Evolutionary conservation across 2,797 vertebrate genomes (phyloP), one percentile per base, ranked within the genome.

Genomic region (Enteromius fasciolatus): DNA sequence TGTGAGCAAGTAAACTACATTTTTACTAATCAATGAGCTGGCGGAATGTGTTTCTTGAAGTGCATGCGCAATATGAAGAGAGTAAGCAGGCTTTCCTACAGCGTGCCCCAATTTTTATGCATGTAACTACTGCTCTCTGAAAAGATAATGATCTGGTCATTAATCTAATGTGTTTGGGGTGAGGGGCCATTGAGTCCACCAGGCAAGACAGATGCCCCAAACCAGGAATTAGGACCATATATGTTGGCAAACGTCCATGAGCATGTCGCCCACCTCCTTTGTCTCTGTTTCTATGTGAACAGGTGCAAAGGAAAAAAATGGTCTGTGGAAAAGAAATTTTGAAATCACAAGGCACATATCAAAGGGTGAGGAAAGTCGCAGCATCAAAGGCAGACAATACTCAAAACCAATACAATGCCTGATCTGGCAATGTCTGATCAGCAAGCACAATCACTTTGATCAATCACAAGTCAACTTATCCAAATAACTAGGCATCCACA

Each of bases 81-180:
- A 44, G 41, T 44, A 44, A 12, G 33, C 9, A 9, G 72, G 75
- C 14, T 48, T 57, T 57, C 59, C 28, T 68, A 80, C 61, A 72
- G 28, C 36, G 36, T 67, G 10, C 39, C 54, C 25, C 41, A 0
- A 18, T 83, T 52, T 84, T 66, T 72, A 46, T 28, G 78, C 41
- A 54, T 44, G 41, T 61, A 83, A 77, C 17, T 18, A 66, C 67
- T 59, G 78, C 72, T 76, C 33, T 82, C 50, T 81, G 69, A 59
- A 46, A 25, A 82, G 31, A 84, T 68, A 57, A 79, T 83, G 61
- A 80, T 46, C 41, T n/a, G 61, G 50, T 74, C 76, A 87, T 87
- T 84, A 85, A 50, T 80, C 59, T 85, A 85, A 86, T 85, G 68
- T 52, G 33, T 79, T 59, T 54, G 20, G 54, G 67, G 70, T 74